These are phyloP conservation scores for Ferrisia virgata DNA, from an alignment of 2,888 invertebrate genomes.

Conservation along the genomic window DNA sequence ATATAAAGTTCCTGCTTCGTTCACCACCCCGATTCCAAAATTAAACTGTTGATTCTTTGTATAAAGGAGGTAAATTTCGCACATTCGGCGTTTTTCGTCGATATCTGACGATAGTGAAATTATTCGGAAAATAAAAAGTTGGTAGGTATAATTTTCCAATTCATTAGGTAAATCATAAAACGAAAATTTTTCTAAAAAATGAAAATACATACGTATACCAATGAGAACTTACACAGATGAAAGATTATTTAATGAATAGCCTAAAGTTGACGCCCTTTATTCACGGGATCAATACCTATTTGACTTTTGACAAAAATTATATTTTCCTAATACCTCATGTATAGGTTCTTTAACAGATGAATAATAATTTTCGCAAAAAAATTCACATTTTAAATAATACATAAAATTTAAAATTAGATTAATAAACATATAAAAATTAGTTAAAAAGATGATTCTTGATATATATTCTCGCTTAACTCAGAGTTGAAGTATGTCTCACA, in stretches of 20 bases:
- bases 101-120: neutral
- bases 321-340: too few species aligned
- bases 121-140: neutral
- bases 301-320: neutral
- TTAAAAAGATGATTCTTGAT: too few species aligned
- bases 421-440: too few species aligned
- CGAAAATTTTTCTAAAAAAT: neutral
- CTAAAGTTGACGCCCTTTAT: neutral
- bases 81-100: neutral
- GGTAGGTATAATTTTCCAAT: neutral
- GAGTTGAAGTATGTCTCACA: neutral
- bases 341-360: too few species aligned
- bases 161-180: neutral
- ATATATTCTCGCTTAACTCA: too few species aligned
- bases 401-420: too few species aligned
- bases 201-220: neutral
- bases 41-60: neutral
- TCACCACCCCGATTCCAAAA: neutral
- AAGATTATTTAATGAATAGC: neutral
- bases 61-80: neutral
- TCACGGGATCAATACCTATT: neutral
- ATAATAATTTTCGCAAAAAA: too few species aligned
- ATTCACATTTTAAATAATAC: too few species aligned
- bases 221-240: neutral
- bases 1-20: neutral